Percentiles rank a stretch among this genome's conserved stretches.
These are phyloP conservation scores for Acanthiza pusilla DNA, from an alignment of 2,797 vertebrate species.

Conservation along the genomic window DNA sequence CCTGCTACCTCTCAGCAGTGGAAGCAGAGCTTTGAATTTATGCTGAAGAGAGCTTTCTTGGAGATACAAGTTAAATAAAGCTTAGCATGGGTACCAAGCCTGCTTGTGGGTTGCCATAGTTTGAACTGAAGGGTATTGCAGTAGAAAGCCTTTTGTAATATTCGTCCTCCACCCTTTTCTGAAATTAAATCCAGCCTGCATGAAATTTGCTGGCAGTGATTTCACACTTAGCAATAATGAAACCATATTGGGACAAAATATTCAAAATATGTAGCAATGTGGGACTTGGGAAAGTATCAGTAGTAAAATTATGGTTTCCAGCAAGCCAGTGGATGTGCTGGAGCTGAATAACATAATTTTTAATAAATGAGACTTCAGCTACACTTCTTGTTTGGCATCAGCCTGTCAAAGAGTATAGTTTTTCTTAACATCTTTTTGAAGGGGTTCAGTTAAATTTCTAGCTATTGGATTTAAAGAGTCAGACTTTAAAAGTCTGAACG, in stretches of 20 bases:
- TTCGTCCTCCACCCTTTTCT: background rate
- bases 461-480: slow-evolving; percentile 33
- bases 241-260: slow-evolving; percentile 32
- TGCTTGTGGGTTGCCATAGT: background rate
- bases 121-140: background rate
- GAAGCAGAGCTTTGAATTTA: background rate
- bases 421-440: slow-evolving; percentile 46
- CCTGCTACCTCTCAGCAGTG: background rate
- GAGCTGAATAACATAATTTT: background rate
- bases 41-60: background rate
- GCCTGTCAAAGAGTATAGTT: background rate
- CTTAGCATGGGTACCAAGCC: background rate
- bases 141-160: background rate
- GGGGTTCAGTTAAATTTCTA: slow-evolving; percentile 24
- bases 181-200: background rate
- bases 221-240: slow-evolving; percentile 35
- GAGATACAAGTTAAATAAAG: background rate
- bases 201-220: background rate
- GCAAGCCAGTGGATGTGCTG: background rate
- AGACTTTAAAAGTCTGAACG: background rate
- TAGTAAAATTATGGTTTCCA: background rate
- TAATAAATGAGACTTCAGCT: background rate
- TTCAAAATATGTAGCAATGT: slow-evolving; percentile 11
- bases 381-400: background rate
- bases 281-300: background rate